These are phyloP conservation scores for Paracanthobrama guichenoti DNA, from an alignment of 2,113 vertebrate genomes.

Conservation along the genomic window DNA sequence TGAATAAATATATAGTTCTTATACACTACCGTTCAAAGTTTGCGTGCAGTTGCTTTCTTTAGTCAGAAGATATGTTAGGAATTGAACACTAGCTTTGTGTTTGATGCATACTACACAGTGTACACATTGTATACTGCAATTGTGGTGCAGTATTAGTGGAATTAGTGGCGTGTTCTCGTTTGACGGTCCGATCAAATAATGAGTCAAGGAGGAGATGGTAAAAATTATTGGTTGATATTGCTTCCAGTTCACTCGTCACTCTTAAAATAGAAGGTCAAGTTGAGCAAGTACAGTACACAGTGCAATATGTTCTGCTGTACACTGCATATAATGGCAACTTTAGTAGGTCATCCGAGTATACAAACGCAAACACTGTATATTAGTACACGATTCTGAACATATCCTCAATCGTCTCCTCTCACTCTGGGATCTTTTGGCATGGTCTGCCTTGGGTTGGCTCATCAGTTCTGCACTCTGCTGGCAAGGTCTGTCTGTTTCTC, in stretches of 20 bases:
- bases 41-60: neutral
- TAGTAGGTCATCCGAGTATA: neutral
- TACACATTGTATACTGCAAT: neutral
- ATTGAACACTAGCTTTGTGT: neutral
- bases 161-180: neutral
- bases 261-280: constrained; percentile 25
- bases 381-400: neutral
- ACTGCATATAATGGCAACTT: neutral
- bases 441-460: constrained; percentile 23
- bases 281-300: neutral
- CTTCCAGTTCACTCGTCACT: neutral
- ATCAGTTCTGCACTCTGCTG: constrained; percentile 37
- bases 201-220: neutral
- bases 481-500: constrained; percentile 57
- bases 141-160: neutral
- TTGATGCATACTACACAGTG: neutral
- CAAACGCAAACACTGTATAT: neutral
- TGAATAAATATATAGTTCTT: too few relatives aligned
- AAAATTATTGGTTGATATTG: neutral
- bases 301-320: neutral
- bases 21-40: too few relatives aligned
- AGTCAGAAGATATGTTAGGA: neutral
- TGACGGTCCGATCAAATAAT: neutral
- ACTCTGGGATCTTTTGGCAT: constrained; percentile 17
- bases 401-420: neutral